Evolutionary conservation across 2,888 invertebrate genomes (phyloP), one percentile per base, ranked within the genome.

Genomic region (Pardosa pseudoannulata): DNA sequence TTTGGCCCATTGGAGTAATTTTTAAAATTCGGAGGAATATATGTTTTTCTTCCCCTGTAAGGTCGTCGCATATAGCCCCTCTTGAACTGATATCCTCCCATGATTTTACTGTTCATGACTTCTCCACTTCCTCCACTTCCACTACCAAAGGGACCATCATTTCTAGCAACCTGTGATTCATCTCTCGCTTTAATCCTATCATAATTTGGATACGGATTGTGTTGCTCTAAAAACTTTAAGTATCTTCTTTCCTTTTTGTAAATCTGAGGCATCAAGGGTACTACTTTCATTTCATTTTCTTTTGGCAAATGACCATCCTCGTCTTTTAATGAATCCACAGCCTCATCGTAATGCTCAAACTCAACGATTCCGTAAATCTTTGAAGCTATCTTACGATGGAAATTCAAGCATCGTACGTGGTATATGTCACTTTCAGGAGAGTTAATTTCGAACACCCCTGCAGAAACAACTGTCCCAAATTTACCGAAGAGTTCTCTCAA

Each of bases 321-420:
- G 23, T 86, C 85, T 27, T 89, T 89, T 46, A 95, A 94, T 0
- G 98, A 97, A 80, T 94, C 94, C 89, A 96, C 94, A 0, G 97
- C 97, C 16, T 95, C 94, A 89, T 96, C 96, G 0, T 96, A 96
- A 89, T 95, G 94, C 74, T 96, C 95, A 91, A 97, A 98, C 92
- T 98, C 98, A 56, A 98, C 95, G 89, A 98, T 93, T n/a, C 97
- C 98, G 92, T 96, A 96, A 91, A 96, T 62, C 1, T 95, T 94
- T 90, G 95, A 95, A 89, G 95, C 95, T 91, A 97, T 93, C 91
- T 96, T 96, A 31, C 97, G 97, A 91, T 97, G 96, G n/a, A 41
- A 56, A 46, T 27, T 56, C 91, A 96, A 95, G 91, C 97, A 96
- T 91, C 96, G 96, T 83, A 97, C 94, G 3, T 96, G 95, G 1